These are phyloP conservation scores for Rhynchophorus ferrugineus DNA, from an alignment of 1,140 invertebrate genomes.

Conservation along the genomic window DNA sequence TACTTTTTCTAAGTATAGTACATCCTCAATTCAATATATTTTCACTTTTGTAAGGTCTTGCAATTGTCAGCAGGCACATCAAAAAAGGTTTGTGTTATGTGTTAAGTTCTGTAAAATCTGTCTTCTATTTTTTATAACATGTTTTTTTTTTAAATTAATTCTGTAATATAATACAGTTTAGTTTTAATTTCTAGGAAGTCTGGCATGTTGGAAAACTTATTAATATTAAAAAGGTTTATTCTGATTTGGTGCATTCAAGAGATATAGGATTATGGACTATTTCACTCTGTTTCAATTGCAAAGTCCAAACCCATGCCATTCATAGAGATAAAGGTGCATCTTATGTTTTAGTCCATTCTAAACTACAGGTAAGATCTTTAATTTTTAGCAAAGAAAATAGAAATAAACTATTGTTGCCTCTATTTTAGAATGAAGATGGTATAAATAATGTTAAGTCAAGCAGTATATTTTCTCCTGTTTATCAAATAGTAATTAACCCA, in stretches of 20 bases:
- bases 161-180: too few relatives aligned
- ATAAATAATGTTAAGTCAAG: constrained; percentile 26
- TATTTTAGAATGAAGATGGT: constrained; percentile 23
- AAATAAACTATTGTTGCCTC: too few relatives aligned
- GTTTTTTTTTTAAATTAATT: too few relatives aligned
- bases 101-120: too few relatives aligned
- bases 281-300: background rate
- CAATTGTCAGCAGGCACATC: too few relatives aligned
- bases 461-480: constrained; percentile 28
- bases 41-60: too few relatives aligned
- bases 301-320: background rate
- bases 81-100: too few relatives aligned
- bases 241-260: background rate
- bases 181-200: background rate
- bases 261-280: background rate
- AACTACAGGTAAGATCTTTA: background rate
- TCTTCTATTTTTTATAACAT: too few relatives aligned
- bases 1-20: too few relatives aligned
- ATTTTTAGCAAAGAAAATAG: too few relatives aligned
- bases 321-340: background rate
- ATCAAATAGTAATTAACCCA: constrained; percentile 28
- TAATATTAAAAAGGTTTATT: background rate
- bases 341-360: background rate
- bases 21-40: too few relatives aligned
- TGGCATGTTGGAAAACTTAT: background rate